Base-by-base conservation (phyloP, 2,113 vertebrate genomes). In the Amia ocellicauda region DNA sequence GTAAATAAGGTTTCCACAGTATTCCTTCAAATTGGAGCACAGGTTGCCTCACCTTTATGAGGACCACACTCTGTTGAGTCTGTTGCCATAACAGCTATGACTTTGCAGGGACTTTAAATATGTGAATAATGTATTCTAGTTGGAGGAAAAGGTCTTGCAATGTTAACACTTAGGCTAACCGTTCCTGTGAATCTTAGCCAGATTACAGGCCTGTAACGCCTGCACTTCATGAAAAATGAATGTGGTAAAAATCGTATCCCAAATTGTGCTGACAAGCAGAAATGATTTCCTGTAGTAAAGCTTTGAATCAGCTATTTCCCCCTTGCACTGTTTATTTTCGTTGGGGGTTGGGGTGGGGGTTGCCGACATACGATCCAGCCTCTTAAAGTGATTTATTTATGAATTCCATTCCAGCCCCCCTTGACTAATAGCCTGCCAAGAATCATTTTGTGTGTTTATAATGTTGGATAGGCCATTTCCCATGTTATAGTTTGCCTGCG, bases 311-410 rank as follows among this genome's bases (percentile, higher is more conserved):
- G 79, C 85, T 87, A 85, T 88, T 89, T 86, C 78, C 80, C 79
- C 81, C 76, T 67, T 57, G 70, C 65, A 71, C 71, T 86, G 80
- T 89, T 88, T 89, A 82, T 87, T 89, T 88, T 87, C 67, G 40
- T 65, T 65, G 77, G 73, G 74, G 74, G 41, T 50, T 22, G 17
- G 47, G 7, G 20, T 17, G 47, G 16, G 42, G 74, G 64, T 76
- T 74, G 76, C 72, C 75, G 87, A 86, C 84, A 87, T 77, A 85
- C 82, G 84, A 87, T 86, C 86, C 85, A 85, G n/a, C 80, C 81
- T 78, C 78, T 79, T 86, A 88, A 89, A 87, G 82, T 85, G 85
- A 88, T 88, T 89, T 90, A 89, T 90, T 88, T 87, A 83, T 85
- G 86, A 87, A 90, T 89, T 88, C 85, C 86, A 82, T 69, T 53